phyloP scores from a whole-genome alignment of 2,888 invertebrate genomes.

The Limenitis arthemis region DNA sequence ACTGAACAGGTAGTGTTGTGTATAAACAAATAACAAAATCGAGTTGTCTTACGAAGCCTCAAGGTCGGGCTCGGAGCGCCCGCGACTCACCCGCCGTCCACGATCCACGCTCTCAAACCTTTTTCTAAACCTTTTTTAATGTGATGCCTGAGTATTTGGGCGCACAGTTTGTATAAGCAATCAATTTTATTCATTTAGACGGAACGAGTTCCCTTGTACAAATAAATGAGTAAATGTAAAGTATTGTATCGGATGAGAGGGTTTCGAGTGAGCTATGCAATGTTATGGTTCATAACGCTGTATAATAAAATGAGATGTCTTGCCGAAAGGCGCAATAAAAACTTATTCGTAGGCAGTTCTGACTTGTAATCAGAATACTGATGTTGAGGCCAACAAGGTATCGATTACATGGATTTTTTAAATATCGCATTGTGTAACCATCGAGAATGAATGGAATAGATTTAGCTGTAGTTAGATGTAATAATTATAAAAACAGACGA shows the following conservation, averaged over 20 bases:
- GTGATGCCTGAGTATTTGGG: conserved; percentile 69
- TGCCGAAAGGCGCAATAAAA: conserved; percentile 16
- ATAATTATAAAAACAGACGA: too few relatives aligned
- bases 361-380: conserved; percentile 5
- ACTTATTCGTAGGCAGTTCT: conserved; percentile 13
- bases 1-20: conserved; percentile 66
- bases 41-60: conserved; percentile 66
- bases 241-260: conserved; percentile 40
- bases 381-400: conserved; percentile 38
- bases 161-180: conserved; percentile 71
- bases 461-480: not conserved
- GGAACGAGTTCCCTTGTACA: conserved; percentile 58
- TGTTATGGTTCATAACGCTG: conserved; percentile 42
- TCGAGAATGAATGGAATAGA: conserved; percentile 1
- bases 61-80: conserved; percentile 49
- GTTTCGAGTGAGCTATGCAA: conserved; percentile 32
- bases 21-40: conserved; percentile 72
- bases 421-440: conserved; percentile 14
- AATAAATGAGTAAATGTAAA: conserved; percentile 61
- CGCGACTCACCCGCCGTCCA: conserved; percentile 39
- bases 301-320: conserved; percentile 20
- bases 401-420: conserved; percentile 47
- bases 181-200: conserved; percentile 72
- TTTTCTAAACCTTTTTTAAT: conserved; percentile 67
- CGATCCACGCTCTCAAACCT: conserved; percentile 45